These are phyloP conservation scores for Parapsyche elsis DNA, from an alignment of 1,140 invertebrate genomes.

Conservation along the genomic window DNA sequence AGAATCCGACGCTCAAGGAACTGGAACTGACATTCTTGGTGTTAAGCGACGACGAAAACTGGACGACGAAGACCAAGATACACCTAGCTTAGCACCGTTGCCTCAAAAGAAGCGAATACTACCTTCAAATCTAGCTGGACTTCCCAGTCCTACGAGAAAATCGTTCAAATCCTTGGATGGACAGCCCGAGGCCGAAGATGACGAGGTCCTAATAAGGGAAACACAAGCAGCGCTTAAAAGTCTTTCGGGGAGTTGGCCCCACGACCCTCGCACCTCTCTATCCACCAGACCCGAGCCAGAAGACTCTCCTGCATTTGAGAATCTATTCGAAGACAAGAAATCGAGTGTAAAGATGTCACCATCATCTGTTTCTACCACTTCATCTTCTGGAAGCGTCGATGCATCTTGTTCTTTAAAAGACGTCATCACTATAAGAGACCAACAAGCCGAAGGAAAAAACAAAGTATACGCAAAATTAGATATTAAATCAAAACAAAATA, in stretches of 20 bases:
- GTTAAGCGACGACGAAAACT: conserved; percentile 61
- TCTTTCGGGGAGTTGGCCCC: conserved; percentile 82
- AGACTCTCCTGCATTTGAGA: conserved; percentile 83
- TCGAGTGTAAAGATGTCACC: conserved; percentile 72
- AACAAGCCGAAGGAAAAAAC: conserved; percentile 62
- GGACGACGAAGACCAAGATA: conserved; percentile 61
- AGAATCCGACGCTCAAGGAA: conserved; percentile 60
- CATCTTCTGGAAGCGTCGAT: conserved; percentile 72
- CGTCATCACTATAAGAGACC: conserved; percentile 73
- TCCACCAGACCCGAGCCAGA: conserved; percentile 77
- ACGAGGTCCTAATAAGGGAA: conserved; percentile 84
- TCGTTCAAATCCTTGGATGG: conserved; percentile 40
- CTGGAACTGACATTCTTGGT: conserved; percentile 42
- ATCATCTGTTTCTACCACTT: conserved; percentile 70
- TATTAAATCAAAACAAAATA: conserved; percentile 58
- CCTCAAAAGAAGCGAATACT: conserved; percentile 57
- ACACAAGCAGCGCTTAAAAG: conserved; percentile 87
- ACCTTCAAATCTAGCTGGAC: conserved; percentile 57
- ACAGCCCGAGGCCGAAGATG: conserved; percentile 69
- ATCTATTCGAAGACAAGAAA: conserved; percentile 86
- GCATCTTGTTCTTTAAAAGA: conserved; percentile 72
- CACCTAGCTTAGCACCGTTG: conserved; percentile 58
- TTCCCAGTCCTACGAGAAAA: conserved; percentile 57
- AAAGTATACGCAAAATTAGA: conserved; percentile 59
- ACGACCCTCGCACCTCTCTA: conserved; percentile 71